These are phyloP conservation scores for Zoanthus gigantus DNA, from an alignment of 92 coral and sea anemone genomes.

Conservation along the genomic window DNA sequence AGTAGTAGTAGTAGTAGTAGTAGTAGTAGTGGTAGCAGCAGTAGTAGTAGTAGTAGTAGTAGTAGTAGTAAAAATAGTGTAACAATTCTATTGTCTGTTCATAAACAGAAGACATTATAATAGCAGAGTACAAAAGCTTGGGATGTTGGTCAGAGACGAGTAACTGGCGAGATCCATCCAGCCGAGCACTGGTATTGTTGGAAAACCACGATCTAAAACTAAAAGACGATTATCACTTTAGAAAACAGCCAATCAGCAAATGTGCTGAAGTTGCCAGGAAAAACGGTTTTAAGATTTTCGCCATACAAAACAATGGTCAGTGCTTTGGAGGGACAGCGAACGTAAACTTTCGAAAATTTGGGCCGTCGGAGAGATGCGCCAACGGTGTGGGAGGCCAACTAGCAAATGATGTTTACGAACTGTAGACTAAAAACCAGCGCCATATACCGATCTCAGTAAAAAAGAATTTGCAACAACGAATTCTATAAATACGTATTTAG, in stretches of 20 bases:
- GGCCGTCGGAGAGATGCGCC: conserved; percentile 85
- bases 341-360: conserved; percentile 74
- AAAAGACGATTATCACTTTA: conserved; percentile 70
- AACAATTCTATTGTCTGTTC: background rate
- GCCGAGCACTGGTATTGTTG: conserved; percentile 78
- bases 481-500: no score
- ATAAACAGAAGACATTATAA: conserved; percentile 86
- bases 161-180: conserved; percentile 83
- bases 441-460: no score
- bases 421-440: conserved; percentile 24
- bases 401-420: conserved; percentile 91
- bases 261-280: conserved; percentile 93
- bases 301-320: conserved; percentile 97
- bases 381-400: conserved; percentile 92
- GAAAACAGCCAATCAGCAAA: conserved; percentile 94
- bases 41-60: no score
- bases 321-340: conserved; percentile 83
- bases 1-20: no score
- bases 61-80: no score
- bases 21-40: no score
- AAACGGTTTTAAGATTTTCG: conserved; percentile 83
- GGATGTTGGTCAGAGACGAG: conserved; percentile 98
- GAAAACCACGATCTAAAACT: conserved; percentile 82
- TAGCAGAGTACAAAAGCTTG: conserved; percentile 89
- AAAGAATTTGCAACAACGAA: no score